Evolutionary conservation across 2,113 vertebrate genomes (phyloP), one percentile per base, ranked within the genome.

Genomic region (Cyanoramphus novaezelandiae): DNA sequence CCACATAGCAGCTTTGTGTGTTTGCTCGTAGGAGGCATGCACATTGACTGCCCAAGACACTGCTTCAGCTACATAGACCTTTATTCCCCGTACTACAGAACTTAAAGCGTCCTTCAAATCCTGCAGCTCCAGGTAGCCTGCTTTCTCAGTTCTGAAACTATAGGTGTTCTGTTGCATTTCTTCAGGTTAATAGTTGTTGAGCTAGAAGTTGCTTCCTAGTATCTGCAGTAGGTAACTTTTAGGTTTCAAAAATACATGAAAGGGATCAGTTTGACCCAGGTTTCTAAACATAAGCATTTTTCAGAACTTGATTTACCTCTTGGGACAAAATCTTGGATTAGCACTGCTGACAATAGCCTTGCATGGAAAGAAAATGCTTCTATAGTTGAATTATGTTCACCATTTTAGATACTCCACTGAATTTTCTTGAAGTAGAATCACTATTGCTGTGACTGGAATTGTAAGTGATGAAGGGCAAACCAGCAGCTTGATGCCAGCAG

Each of bases 1-100:
- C 88, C 88, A 78, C 33, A 78, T 60, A 74, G 82, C 86, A 88
- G 94, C 95, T 96, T 92, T 93, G 90, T 95, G 84, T 85, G 60
- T 59, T 87, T 78, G 92, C 63, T 96, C 24, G 4, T 88, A 83
- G 88, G 46, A 93, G 68, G 92, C 78, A 90, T 1, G 9, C 59
- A 59, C 85, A 67, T 63, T 88, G 92, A 50, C 88, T 84, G 82
- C 72, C 80, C 65, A 67, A 88, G 85, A 81, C 29, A 57, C 46
- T 77, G 82, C 68, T 81, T 88, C 69, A 78, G 80, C 72, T 81
- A 33, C 50, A 59, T 4, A 83, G n/a, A 80, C 59, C 59, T 95
- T 87, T 92, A 91, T 88, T 93, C 59, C 39, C 23, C 31, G 68
- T 82, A 55, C 53, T 75, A 27, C 33, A 83, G 43, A 70, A 78